phyloP scores from a whole-genome alignment of 2,113 vertebrate genomes.

The Eubucco bourcierii region DNA sequence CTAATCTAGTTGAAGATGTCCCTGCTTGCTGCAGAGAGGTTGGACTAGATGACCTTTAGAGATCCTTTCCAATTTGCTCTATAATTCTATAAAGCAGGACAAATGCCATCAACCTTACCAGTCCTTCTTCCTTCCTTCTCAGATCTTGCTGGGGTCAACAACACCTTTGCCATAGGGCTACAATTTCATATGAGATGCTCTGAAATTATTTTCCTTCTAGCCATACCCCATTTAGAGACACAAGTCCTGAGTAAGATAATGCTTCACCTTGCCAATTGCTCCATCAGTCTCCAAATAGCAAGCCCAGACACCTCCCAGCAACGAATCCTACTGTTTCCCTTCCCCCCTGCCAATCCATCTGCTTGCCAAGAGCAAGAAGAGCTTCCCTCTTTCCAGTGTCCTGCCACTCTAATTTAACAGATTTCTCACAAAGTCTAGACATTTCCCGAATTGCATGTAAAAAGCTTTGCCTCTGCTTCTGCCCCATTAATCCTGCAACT shows the following conservation, averaged over 20 bases:
- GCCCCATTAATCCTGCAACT: conserved; percentile 47
- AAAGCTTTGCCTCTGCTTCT: conserved; percentile 33
- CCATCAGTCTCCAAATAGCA: neutral
- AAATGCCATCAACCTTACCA: neutral
- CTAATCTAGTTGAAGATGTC: too few species aligned
- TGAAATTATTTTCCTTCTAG: neutral
- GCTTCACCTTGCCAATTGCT: neutral
- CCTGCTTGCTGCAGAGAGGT: too few species aligned
- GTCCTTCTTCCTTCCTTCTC: neutral
- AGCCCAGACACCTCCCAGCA: neutral
- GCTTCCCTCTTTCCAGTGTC: conserved; percentile 4
- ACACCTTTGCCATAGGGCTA: neutral
- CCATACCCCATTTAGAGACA: neutral
- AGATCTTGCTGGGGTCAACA: neutral
- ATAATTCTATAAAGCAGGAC: neutral
- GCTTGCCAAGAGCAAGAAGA: conserved; percentile 44
- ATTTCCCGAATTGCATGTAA: conserved; percentile 60
- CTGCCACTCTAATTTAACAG: conserved; percentile 43
- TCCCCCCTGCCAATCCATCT: neutral
- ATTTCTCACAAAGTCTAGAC: conserved; percentile 65
- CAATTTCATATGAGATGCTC: neutral
- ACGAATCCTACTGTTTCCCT: neutral
- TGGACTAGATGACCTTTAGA: too few species aligned
- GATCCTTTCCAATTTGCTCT: too few species aligned
- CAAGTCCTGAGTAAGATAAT: neutral